phyloP scores from a whole-genome alignment of 2,113 vertebrate genomes.

The Morone chrysops region DNA sequence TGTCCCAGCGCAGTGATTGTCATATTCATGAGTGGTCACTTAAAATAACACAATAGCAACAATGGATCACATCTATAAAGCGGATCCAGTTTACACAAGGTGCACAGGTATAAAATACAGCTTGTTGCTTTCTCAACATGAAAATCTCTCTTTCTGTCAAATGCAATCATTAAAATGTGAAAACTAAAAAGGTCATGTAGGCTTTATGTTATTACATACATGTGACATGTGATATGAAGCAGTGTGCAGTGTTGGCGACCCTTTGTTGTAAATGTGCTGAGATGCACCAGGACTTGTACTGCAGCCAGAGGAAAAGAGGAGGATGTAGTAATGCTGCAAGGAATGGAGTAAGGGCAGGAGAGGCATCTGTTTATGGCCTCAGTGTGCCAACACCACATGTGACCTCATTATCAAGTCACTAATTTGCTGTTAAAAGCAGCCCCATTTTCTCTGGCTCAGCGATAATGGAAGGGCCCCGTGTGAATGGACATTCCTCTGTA shows the following conservation, averaged over 20 bases:
- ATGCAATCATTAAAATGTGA: constrained; percentile 25
- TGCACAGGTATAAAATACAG: constrained; percentile 2
- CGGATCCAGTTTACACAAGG: background rate
- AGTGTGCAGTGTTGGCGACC: background rate
- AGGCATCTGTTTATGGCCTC: constrained; percentile 76
- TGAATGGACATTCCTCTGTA: constrained; percentile 85
- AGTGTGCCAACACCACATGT: constrained; percentile 71
- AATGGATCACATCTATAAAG: constrained; percentile 2
- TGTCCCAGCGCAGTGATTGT: background rate
- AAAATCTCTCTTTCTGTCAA: constrained; percentile 13
- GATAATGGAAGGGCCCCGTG: constrained; percentile 74
- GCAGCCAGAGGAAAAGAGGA: constrained; percentile 44
- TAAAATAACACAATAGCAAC: constrained; percentile 5
- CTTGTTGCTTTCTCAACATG: background rate
- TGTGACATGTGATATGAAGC: background rate
- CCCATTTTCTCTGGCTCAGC: constrained; percentile 75
- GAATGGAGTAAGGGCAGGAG: constrained; percentile 48
- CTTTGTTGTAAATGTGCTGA: constrained; percentile 39
- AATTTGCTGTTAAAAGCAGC: constrained; percentile 84
- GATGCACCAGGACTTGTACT: constrained; percentile 1
- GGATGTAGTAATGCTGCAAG: constrained; percentile 49
- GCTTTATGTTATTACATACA: background rate
- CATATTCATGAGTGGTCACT: background rate
- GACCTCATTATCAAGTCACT: constrained; percentile 84
- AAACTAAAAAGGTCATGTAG: background rate